Evolutionary conservation across 2,113 vertebrate genomes (phyloP).

Genomic region (Baryphthengus martii): DNA sequence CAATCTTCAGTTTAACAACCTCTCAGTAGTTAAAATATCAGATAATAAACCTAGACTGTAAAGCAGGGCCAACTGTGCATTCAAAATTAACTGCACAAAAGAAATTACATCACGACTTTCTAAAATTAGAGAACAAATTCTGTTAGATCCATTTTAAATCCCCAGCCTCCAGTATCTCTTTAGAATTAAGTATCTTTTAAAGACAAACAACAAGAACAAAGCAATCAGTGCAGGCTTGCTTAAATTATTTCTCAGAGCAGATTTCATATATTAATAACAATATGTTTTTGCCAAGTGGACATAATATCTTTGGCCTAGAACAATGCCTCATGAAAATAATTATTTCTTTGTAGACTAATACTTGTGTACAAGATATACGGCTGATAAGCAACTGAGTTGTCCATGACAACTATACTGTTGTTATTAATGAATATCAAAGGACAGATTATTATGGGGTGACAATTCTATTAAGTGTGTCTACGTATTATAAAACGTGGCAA

Average conservation of each 20-base stretch:
- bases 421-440: background rate
- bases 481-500: background rate
- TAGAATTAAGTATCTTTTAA: background rate
- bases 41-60: background rate
- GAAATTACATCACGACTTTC: background rate
- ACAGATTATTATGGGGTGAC: background rate
- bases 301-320: background rate
- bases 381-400: background rate
- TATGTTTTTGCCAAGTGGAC: background rate
- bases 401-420: background rate
- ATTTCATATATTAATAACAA: background rate
- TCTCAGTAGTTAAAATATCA: background rate
- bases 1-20: background rate
- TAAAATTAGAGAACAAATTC: background rate
- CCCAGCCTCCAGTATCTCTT: background rate
- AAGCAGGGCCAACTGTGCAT: background rate
- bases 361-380: background rate
- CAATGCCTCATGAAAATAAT: background rate
- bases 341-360: background rate
- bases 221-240: background rate
- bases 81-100: background rate
- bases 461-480: background rate
- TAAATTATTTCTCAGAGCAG: background rate
- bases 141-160: background rate
- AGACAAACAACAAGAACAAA: background rate